Percentiles rank a stretch among this genome's conserved stretches.
These are phyloP conservation scores for Hydrolagus affinis DNA, from an alignment of 2,113 vertebrate genomes.

Conservation along the genomic window DNA sequence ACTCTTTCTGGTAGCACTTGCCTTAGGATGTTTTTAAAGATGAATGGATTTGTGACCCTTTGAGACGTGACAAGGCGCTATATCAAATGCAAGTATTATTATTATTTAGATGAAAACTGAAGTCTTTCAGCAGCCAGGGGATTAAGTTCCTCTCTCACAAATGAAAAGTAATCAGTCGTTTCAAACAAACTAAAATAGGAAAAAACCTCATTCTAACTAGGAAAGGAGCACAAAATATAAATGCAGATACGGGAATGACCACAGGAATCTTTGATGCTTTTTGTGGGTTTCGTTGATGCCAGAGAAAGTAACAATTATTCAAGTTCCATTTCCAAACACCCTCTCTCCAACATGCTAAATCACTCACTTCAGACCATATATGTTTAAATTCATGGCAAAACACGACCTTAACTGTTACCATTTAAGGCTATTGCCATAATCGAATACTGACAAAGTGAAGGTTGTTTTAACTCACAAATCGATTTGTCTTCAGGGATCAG, in stretches of 20 bases:
- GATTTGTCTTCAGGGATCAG: too few relatives aligned
- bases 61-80: background rate
- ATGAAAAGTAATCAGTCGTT: constrained; percentile 10
- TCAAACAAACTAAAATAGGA: background rate
- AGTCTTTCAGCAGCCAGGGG: background rate
- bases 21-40: background rate
- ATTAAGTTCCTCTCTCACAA: constrained; percentile 15
- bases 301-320: background rate
- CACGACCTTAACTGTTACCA: background rate
- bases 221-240: constrained; percentile 8
- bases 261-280: background rate
- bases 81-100: background rate
- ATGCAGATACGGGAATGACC: constrained; percentile 9
- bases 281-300: too few relatives aligned
- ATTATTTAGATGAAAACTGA: constrained; percentile 3
- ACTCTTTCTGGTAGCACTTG: background rate
- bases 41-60: background rate
- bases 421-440: background rate
- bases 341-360: constrained; percentile 7
- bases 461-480: background rate
- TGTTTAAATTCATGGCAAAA: constrained; percentile 2
- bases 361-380: background rate
- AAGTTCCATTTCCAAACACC: background rate
- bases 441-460: background rate
- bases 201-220: background rate